phyloP scores from a whole-genome alignment of 2,888 invertebrate genomes.

The Eretmocerus hayati region DNA sequence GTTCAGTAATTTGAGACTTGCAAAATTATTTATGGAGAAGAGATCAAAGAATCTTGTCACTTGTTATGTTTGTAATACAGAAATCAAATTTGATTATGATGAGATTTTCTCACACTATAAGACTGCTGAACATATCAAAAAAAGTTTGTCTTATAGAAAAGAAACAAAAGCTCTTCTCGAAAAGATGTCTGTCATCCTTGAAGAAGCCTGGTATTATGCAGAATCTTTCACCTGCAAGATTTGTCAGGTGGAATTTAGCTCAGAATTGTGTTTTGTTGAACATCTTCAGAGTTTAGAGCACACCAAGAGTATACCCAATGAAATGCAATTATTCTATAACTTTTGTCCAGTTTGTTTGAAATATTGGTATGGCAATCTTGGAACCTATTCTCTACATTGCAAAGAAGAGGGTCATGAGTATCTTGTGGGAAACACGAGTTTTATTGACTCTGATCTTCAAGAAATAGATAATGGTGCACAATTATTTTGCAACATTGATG shows the following conservation, averaged over 20 bases:
- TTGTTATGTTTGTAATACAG: constrained; percentile 4
- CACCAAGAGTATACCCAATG: constrained; percentile 13
- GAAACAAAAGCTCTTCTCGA: too few relatives aligned
- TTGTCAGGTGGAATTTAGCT: constrained; percentile 14
- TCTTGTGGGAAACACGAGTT: constrained; percentile 20
- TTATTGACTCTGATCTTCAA: constrained; percentile 22
- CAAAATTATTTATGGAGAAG: constrained; percentile 1
- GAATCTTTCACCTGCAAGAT: constrained; percentile 23
- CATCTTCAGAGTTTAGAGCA: too few relatives aligned
- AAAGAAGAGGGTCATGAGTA: constrained; percentile 2
- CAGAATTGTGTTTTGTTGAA: constrained; percentile 24
- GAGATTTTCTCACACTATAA: not conserved
- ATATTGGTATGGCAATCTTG: constrained; percentile 7
- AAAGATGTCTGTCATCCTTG: too few relatives aligned
- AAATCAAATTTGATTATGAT: not conserved
- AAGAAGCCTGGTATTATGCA: constrained; percentile 24
- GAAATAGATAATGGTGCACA: constrained; percentile 13
- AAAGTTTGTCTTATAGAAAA: not conserved
- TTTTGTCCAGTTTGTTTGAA: constrained; percentile 9
- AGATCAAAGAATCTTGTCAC: not conserved
- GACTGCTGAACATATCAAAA: not conserved
- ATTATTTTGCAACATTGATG: constrained; percentile 15
- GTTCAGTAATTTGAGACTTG: constrained; percentile 5
- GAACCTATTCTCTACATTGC: constrained; percentile 1
- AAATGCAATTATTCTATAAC: constrained; percentile 15